A percentile compares a stretch with the other conserved stretches of the same genome.
phyloP scores from a whole-genome alignment of 1,140 invertebrate genomes.

The Papilio machaon region DNA sequence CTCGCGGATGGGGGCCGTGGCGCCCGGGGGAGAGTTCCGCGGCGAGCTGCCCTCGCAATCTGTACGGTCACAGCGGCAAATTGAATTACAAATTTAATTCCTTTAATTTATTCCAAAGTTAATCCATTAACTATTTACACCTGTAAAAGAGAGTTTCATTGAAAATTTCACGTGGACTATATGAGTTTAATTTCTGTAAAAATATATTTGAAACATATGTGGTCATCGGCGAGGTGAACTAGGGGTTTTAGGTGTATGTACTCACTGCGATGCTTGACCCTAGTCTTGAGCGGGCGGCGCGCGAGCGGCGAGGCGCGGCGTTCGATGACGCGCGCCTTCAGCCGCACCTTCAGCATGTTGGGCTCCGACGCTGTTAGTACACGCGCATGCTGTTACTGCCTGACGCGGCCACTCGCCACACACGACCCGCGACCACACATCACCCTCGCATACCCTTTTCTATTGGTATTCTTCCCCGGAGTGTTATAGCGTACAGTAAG shows the following conservation, averaged over 20 bases:
- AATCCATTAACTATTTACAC: too few species aligned
- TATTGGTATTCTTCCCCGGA: neutral
- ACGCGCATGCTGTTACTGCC: slow-evolving; percentile 60
- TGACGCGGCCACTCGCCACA: neutral
- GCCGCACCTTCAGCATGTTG: slow-evolving; percentile 97
- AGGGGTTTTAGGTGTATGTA: slow-evolving; percentile 60
- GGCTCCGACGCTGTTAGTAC: slow-evolving; percentile 94
- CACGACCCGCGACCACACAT: neutral
- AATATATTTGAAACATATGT: too few species aligned
- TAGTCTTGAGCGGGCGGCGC: slow-evolving; percentile 90
- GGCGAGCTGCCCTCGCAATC: slow-evolving; percentile 84
- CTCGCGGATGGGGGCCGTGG: slow-evolving; percentile 85
- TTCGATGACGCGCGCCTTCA: slow-evolving; percentile 97
- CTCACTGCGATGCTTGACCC: slow-evolving; percentile 86
- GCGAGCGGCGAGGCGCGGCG: slow-evolving; percentile 93
- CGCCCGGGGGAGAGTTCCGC: slow-evolving; percentile 81
- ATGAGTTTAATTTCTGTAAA: neutral
- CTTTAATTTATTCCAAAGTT: neutral
- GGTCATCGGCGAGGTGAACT: neutral
- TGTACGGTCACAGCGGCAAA: slow-evolving; percentile 49
- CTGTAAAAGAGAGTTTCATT: too few species aligned
- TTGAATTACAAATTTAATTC: neutral
- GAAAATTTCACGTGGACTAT: too few species aligned
- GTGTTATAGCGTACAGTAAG: too few species aligned
- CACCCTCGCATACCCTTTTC: neutral